Conservation (phyloP, 2,113 vertebrate species). For the Lanius collurio region DNA sequence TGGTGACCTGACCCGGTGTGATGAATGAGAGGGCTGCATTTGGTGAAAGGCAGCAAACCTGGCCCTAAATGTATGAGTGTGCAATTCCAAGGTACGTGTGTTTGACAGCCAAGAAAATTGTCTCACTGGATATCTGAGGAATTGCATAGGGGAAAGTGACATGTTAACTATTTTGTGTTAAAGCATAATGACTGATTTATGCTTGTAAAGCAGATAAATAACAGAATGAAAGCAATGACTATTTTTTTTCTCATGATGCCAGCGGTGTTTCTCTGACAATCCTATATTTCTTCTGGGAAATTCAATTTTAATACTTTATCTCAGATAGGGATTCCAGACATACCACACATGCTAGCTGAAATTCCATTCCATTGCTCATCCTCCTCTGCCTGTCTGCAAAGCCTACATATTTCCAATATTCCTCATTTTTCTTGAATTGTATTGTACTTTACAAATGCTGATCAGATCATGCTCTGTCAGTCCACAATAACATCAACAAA, state of each 20-base stretch:
- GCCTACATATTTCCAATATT: background rate
- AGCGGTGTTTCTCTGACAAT: conserved; percentile 20
- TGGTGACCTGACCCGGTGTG: background rate
- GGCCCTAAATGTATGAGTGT: background rate
- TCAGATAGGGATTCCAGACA: background rate
- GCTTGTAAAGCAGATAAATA: conserved; percentile 34
- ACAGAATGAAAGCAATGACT: conserved; percentile 11
- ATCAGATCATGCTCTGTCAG: background rate
- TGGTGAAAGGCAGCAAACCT: background rate
- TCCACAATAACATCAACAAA: background rate
- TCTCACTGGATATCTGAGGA: conserved; percentile 18
- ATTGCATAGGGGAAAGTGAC: background rate
- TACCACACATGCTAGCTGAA: conserved; percentile 27
- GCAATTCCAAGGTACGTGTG: background rate
- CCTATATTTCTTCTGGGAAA: conserved; percentile 42
- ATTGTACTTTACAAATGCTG: background rate
- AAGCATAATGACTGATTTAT: conserved; percentile 44
- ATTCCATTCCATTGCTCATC: conserved; percentile 1
- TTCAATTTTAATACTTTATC: conserved; percentile 29
- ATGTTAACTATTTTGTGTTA: conserved; percentile 12
- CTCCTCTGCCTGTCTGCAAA: conserved; percentile 12
- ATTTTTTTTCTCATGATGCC: conserved; percentile 33
- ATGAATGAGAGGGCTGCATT: background rate
- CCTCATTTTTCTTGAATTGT: background rate
- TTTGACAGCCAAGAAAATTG: background rate